Base-by-base conservation (phyloP, 2,888 invertebrate species). In the Pristionchus japonicus region DNA sequence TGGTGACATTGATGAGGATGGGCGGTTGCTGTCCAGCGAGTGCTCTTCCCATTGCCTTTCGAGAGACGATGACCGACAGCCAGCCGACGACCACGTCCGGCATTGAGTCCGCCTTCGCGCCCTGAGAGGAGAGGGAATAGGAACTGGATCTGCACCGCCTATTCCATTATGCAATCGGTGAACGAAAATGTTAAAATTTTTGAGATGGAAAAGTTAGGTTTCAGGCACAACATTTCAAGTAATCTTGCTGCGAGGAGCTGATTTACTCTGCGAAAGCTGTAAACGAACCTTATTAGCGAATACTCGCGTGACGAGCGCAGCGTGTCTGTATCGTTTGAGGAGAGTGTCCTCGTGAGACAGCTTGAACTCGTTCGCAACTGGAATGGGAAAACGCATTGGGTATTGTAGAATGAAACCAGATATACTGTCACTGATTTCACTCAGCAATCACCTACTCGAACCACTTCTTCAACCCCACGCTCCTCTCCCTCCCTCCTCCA, bases 261-360 rank as follows among this genome's bases (percentile, higher is more conserved):
- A 77, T 34, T 17, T 7, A 3, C 9, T 11, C 6, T 31, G 3
- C 4, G 7, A 20, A 34, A 20, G 9, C 9, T 20, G 17, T 43
- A 27, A 40, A 31, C 47, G 4, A 3, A 86, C 86, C 86, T 86
- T 86, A 37, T 52, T 52, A 23, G 11, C 37, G 80, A 87, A 87
- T 52, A 61, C n/a, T 61, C 57, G 77, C 17, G 87, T 80, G n/a
- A 87, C 47, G 43, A 87, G 37, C 17, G 87, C 80, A 17, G 87
- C 87, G 31, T 87, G 87, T 61, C 80, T 52, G 43, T 64, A 87
- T 47, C 61, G 34, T 34, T 52, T 87, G 27, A 87, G 61, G 4
- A 87, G 57, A 15, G 80, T 80, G 40, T 87, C 87, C 37, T 87
- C 87, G n/a, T 87, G 37, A 0, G 77, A 77, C 27, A 87, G 43